phyloP scores from a whole-genome alignment of 1,140 invertebrate genomes.

The Cylas formicarius region DNA sequence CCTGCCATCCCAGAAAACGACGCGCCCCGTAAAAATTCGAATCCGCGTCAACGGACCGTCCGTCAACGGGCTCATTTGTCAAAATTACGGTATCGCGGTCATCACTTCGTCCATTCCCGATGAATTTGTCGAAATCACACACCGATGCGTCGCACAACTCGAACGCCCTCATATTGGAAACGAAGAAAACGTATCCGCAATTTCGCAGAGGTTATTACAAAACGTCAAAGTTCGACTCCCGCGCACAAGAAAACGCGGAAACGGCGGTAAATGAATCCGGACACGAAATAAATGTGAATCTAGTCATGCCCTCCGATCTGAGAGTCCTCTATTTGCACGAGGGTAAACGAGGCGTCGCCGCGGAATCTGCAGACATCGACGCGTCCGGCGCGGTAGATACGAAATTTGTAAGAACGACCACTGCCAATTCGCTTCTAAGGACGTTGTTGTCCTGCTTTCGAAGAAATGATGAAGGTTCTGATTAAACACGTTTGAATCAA shows the following conservation, averaged over 20 bases:
- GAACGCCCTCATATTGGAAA: background rate
- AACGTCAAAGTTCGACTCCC: too few relatives aligned
- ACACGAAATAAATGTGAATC: background rate
- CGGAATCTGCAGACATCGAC: constrained; percentile 12
- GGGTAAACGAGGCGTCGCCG: constrained; percentile 14
- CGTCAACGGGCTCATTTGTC: constrained; percentile 15
- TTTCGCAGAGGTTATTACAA: constrained; percentile 7
- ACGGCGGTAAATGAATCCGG: too few relatives aligned
- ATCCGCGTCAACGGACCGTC: constrained; percentile 8
- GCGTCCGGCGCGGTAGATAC: constrained; percentile 12
- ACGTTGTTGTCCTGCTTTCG: constrained; percentile 12
- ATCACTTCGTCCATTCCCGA: constrained; percentile 18
- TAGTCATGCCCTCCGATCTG: constrained; percentile 9
- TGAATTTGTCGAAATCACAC: constrained; percentile 17
- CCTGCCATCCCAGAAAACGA: constrained; percentile 17
- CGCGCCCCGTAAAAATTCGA: constrained; percentile 3
- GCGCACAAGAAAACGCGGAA: too few relatives aligned
- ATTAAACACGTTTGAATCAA: too few relatives aligned
- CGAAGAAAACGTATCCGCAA: constrained; percentile 15
- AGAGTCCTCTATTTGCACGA: constrained; percentile 16
- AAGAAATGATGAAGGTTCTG: constrained; percentile 8
- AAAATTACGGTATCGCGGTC: constrained; percentile 19
- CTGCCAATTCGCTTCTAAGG: constrained; percentile 5
- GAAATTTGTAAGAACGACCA: background rate
- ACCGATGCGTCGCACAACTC: constrained; percentile 2